Evolutionary conservation across 2,888 invertebrate species (phyloP).

Genomic region (Folsomia manolachei): DNA sequence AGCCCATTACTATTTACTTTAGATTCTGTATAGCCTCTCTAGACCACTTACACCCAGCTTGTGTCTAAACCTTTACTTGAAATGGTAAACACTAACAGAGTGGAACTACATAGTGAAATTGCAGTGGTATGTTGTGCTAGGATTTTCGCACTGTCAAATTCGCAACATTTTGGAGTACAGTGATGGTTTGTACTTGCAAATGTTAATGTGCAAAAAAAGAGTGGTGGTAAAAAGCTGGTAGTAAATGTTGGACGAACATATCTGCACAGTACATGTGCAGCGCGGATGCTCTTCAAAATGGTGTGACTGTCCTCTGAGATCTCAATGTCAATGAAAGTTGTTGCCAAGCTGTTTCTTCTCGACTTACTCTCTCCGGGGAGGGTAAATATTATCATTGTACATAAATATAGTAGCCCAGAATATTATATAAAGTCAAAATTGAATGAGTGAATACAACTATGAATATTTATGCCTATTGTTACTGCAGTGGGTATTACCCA

Average conservation of each 20-base stretch:
- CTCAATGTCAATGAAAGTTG: background rate
- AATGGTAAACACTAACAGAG: background rate
- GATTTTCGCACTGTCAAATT: background rate
- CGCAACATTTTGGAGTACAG: too few relatives aligned
- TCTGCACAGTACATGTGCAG: too few relatives aligned
- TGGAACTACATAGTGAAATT: background rate
- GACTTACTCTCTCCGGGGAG: background rate
- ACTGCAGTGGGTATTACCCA: too few relatives aligned
- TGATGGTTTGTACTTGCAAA: background rate
- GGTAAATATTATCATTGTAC: too few relatives aligned
- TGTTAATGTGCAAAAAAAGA: background rate
- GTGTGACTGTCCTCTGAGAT: background rate
- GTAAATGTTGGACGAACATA: too few relatives aligned
- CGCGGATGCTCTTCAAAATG: too few relatives aligned
- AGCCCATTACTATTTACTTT: background rate
- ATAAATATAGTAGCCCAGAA: too few relatives aligned
- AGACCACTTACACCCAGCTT: background rate
- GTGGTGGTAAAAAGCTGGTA: background rate
- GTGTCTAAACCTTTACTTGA: background rate
- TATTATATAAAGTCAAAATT: too few relatives aligned
- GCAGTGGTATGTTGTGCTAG: too few relatives aligned
- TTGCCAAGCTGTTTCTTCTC: background rate
- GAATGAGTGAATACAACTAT: too few relatives aligned
- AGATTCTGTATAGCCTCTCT: too few relatives aligned
- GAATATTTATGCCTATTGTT: too few relatives aligned